Evolutionary conservation across 2,888 invertebrate species (phyloP), one percentile per base, ranked within the genome.

Genomic region (Monopis laevigella): DNA sequence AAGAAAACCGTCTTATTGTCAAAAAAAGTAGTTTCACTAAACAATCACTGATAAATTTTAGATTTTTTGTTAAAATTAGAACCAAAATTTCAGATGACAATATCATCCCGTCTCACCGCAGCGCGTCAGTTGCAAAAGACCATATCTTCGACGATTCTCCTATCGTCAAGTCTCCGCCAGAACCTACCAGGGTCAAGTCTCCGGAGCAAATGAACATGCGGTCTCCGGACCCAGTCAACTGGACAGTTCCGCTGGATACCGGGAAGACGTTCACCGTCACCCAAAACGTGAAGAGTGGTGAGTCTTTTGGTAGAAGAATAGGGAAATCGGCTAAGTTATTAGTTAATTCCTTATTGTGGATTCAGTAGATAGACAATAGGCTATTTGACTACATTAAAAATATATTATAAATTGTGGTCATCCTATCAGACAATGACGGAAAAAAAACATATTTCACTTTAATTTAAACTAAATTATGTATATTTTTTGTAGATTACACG

Each of bases 261-360:
- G 93, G 94, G 55, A 94, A 93, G 82, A 93, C 93, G 28, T 94
- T 94, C 74, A 93, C 94, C 29, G 94, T 94, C 55, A 94, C 93
- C 46, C 94, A 94, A 81, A 94, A 93, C 78, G 92, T 94, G 56
- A 88, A 89, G 66, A 77, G 69, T 66, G 80, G 80, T 80, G 74
- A 80, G 80, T 78, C 58, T 47, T 10, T 36, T 19, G 34, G 34
- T 2, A n/a, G 21, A 19, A 36, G 16, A 21, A 21, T 36, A 3
- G 18, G 13, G 8, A 36, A 21, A 21, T 11, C 21, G 12, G 16
- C 36, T 7, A 36, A 11, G 12, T 36, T 36, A 21, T 8, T 36
- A 12, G 12, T 36, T 12, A 21, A 36, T 12, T 11, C 32, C 8
- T 11, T 40, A 3, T 21, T 36, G 13, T 16, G 30, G 14, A 26